Conservation (phyloP, 2,888 invertebrate genomes). For the Drosophila setosimentum region DNA sequence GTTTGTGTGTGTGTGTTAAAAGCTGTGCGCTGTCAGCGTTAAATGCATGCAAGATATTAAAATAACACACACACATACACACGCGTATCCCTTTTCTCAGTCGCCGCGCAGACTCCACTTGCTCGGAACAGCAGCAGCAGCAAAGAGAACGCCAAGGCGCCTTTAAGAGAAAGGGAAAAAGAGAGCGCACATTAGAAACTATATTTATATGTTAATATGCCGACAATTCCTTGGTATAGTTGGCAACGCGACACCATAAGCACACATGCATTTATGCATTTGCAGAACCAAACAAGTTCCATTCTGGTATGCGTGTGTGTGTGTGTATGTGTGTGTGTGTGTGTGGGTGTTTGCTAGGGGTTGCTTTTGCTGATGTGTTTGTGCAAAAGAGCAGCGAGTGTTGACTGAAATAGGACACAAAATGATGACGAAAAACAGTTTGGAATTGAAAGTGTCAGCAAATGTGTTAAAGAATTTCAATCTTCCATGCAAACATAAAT, state of each 20-base stretch:
- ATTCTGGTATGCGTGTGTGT: neutral
- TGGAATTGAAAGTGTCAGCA: conserved; percentile 55
- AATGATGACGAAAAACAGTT: conserved; percentile 28
- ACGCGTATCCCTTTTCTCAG: conserved; percentile 17
- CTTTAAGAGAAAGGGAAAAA: conserved; percentile 20
- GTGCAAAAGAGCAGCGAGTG: conserved; percentile 21
- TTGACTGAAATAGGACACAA: conserved; percentile 41
- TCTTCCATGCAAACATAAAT: conserved; percentile 15
- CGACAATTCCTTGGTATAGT: conserved; percentile 11
- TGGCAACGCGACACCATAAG: conserved; percentile 46
- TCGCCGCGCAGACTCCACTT: conserved; percentile 58
- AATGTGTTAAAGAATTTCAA: conserved; percentile 51
- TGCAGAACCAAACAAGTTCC: conserved; percentile 1
- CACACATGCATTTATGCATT: neutral
- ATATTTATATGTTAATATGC: neutral
- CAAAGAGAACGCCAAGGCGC: conserved; percentile 3
- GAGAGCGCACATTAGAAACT: conserved; percentile 22
- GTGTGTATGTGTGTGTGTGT: neutral
- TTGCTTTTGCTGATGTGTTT: conserved; percentile 38
- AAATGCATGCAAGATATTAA: conserved; percentile 33
- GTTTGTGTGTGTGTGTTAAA: conserved; percentile 45
- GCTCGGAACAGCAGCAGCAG: neutral
- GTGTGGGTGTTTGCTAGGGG: conserved; percentile 30
- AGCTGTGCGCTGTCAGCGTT: conserved; percentile 59
- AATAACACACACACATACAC: conserved; percentile 10